Percentiles rank a stretch among this genome's conserved stretches.
Evolutionary conservation across 2,113 vertebrate genomes (phyloP).

Genomic region (Chrysochloris asiatica): DNA sequence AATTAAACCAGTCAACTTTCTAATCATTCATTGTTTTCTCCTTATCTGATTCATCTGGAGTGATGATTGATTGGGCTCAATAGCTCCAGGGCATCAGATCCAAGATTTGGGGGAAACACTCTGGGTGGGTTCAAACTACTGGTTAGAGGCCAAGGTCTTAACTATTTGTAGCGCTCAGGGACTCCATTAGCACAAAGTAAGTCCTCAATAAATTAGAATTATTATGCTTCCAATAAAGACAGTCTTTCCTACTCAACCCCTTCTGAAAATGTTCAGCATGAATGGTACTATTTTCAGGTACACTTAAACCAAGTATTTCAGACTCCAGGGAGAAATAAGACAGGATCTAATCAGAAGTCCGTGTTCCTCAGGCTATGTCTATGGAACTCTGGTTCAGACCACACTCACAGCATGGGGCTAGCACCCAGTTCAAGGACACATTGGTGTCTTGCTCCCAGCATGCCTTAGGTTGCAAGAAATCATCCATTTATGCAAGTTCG

Average conservation of each 20-base stretch:
- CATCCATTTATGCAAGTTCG: background rate
- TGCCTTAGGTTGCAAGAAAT: slow-evolving; percentile 1
- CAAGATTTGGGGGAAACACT: too few species aligned
- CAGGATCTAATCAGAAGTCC: background rate
- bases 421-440: background rate
- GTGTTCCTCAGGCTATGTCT: background rate
- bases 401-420: background rate
- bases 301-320: background rate
- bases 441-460: background rate
- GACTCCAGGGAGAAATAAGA: background rate
- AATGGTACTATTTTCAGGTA: background rate
- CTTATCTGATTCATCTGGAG: too few species aligned
- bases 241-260: background rate
- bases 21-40: too few species aligned
- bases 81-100: too few species aligned
- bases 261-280: background rate
- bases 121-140: background rate
- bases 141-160: background rate
- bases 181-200: background rate
- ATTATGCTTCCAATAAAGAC: background rate
- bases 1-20: too few species aligned
- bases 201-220: background rate
- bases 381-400: background rate
- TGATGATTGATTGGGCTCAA: too few species aligned
- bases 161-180: background rate